Conservation (phyloP, 2,888 invertebrate genomes). For the Spisula solida region DNA sequence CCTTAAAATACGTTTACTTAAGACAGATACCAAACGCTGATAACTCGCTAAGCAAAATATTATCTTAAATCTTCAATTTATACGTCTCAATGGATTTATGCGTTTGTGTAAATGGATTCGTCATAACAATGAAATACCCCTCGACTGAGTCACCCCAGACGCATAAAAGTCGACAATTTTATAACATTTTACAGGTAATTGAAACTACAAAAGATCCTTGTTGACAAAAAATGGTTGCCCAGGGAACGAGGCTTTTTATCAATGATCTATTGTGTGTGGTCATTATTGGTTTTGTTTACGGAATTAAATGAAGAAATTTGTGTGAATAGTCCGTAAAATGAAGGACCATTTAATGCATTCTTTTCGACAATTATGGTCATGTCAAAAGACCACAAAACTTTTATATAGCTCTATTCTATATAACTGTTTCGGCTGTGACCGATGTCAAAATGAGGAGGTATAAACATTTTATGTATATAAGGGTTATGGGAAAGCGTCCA, state of each 20-base stretch:
- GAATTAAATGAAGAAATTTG: conserved; percentile 37
- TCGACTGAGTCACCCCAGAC: conserved; percentile 29
- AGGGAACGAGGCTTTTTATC: conserved; percentile 31
- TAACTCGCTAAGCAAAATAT: conserved; percentile 29
- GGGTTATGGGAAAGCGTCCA: neutral
- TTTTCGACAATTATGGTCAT: conserved; percentile 31
- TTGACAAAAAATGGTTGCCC: conserved; percentile 47
- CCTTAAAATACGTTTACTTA: neutral
- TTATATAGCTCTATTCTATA: neutral
- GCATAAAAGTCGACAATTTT: conserved; percentile 41
- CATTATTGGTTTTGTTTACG: conserved; percentile 33
- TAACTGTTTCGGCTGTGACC: neutral
- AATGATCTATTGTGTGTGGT: conserved; percentile 35
- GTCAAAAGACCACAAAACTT: neutral
- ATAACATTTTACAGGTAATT: conserved; percentile 33
- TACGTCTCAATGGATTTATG: conserved; percentile 26
- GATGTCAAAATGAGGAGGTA: neutral
- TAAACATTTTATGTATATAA: neutral
- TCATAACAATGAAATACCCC: conserved; percentile 45
- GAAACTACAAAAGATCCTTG: conserved; percentile 29
- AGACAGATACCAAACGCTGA: neutral
- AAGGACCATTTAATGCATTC: conserved; percentile 46
- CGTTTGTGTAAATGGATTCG: conserved; percentile 36
- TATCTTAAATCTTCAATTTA: conserved; percentile 26
- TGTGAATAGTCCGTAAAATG: conserved; percentile 44